Conservation (phyloP, 2,113 vertebrate genomes). For the Sula dactylatra region DNA sequence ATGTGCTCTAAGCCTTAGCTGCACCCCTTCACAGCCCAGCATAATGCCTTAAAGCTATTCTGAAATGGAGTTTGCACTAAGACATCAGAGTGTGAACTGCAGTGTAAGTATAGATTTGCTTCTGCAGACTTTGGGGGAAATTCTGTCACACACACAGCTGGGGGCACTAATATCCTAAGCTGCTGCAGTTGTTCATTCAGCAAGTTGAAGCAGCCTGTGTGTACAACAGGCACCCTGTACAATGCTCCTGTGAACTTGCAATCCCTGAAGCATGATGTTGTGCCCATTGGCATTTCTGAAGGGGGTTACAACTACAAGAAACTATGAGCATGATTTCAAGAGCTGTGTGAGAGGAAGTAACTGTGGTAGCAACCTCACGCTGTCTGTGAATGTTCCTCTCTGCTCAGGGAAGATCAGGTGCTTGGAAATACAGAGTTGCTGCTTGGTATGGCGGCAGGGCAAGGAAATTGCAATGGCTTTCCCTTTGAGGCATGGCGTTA, state of each 20-base stretch:
- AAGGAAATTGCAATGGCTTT: not conserved
- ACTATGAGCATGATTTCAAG: not conserved
- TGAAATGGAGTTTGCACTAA: not conserved
- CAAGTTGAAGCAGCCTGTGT: not conserved
- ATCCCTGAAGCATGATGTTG: not conserved
- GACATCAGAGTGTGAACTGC: no score
- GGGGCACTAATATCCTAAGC: not conserved
- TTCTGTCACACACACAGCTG: not conserved
- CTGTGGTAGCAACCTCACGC: rapidly evolving
- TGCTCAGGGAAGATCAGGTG: not conserved
- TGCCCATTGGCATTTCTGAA: not conserved
- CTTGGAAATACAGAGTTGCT: not conserved
- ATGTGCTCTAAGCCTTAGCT: not conserved
- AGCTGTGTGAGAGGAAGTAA: not conserved
- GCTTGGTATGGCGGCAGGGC: not conserved
- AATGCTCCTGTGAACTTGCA: not conserved
- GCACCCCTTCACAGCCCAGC: not conserved
- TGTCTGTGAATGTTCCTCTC: not conserved
- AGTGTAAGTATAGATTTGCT: not conserved
- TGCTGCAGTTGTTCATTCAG: not conserved
- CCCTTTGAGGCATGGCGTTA: not conserved
- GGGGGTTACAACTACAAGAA: not conserved
- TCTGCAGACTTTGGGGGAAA: not conserved
- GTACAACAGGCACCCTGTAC: not conserved
- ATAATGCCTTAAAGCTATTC: not conserved